phyloP scores from a whole-genome alignment of 2,888 invertebrate species.

The Muscina levida region DNA sequence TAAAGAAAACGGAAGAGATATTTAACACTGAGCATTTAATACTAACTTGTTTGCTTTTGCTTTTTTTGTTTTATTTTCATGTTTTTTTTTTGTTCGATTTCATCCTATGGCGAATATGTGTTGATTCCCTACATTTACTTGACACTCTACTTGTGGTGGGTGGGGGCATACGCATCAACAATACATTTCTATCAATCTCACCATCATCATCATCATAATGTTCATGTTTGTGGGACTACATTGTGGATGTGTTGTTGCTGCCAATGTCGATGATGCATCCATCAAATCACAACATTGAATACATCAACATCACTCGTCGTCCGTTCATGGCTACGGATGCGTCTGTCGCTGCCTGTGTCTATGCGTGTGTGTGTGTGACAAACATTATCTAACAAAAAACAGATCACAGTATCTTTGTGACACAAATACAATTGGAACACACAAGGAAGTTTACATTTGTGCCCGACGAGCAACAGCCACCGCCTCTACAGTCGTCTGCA shows the following conservation, averaged over 20 bases:
- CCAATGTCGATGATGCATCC: constrained; percentile 46
- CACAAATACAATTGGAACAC: constrained; percentile 78
- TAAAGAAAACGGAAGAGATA: constrained; percentile 18
- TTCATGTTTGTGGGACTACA: neutral
- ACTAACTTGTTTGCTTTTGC: neutral
- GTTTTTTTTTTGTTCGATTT: neutral
- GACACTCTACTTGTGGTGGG: constrained; percentile 9
- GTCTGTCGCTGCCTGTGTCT: constrained; percentile 1
- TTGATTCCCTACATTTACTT: constrained; percentile 28
- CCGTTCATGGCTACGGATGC: neutral
- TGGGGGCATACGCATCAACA: neutral
- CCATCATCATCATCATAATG: constrained; percentile 17
- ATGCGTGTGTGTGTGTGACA: constrained; percentile 30
- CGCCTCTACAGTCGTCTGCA: constrained; percentile 33
- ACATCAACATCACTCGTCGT: constrained; percentile 41
- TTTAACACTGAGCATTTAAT: constrained; percentile 26
- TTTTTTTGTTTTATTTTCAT: constrained; percentile 4
- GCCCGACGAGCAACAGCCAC: constrained; percentile 65
- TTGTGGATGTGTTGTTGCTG: constrained; percentile 34
- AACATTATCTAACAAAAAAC: constrained; percentile 55
- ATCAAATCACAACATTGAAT: constrained; percentile 51
- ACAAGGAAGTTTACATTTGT: constrained; percentile 76
- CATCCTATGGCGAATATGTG: constrained; percentile 17
- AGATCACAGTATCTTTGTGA: constrained; percentile 77
- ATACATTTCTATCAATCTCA: neutral